Conservation (phyloP, 35 echinoderm and acorn worm genomes). For the Heliocidaris erythrogramma region DNA sequence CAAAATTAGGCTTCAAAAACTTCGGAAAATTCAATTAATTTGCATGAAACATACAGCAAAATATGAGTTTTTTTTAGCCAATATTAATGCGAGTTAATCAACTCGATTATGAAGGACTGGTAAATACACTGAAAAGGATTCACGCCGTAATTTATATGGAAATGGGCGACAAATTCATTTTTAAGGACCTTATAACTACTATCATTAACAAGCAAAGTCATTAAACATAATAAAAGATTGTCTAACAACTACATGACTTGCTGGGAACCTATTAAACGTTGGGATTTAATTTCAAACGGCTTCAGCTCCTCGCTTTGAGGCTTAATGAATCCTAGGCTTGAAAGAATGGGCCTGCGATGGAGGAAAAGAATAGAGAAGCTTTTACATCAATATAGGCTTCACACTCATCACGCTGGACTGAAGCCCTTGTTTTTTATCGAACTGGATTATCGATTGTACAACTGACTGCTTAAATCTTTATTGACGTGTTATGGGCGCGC, state of each 20-base stretch:
- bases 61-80: too few species aligned
- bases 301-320: neutral
- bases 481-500: slow-evolving; percentile 14
- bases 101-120: too few species aligned
- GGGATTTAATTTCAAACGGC: neutral
- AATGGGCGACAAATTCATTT: neutral
- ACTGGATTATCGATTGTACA: neutral
- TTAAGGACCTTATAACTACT: neutral
- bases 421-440: slow-evolving; percentile 17
- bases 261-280: neutral
- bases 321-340: neutral
- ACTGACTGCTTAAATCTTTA: slow-evolving; percentile 28
- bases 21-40: too few species aligned
- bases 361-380: neutral
- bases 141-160: neutral
- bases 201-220: neutral
- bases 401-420: neutral
- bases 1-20: too few species aligned
- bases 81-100: too few species aligned
- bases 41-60: too few species aligned
- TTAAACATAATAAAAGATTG: neutral
- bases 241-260: neutral
- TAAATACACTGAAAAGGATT: too few species aligned
- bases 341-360: neutral
- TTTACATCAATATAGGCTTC: neutral